Conservation (phyloP, 2,113 vertebrate genomes). For the Zapus hudsonius region DNA sequence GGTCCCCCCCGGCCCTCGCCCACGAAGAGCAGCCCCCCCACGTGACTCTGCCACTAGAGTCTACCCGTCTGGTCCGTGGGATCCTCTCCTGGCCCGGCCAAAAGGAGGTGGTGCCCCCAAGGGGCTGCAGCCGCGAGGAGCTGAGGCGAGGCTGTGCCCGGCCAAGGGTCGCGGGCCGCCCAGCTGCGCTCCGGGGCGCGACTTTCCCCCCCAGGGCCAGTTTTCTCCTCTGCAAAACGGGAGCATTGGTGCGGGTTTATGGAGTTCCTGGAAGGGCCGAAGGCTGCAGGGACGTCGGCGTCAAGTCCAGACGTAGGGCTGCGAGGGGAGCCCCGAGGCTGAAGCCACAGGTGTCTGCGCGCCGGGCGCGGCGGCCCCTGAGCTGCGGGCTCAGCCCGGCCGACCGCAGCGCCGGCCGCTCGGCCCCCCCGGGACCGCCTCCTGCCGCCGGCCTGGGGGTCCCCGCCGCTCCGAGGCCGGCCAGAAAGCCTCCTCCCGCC, state of each 20-base stretch:
- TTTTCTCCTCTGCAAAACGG: conserved; percentile 41
- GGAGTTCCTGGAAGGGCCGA: background rate
- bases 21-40: background rate
- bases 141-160: background rate
- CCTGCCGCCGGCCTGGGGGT: background rate
- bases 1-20: background rate
- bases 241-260: background rate
- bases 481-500: background rate
- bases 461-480: rapidly evolving
- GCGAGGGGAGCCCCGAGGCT: too few species aligned
- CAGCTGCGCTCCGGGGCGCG: background rate
- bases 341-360: conserved; percentile 69
- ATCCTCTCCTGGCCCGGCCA: rapidly evolving
- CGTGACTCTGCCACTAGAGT: background rate
- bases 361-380: background rate
- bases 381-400: background rate
- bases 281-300: too few species aligned
- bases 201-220: background rate
- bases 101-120: background rate
- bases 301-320: too few species aligned
- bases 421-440: background rate
- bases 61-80: background rate
- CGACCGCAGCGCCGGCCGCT: background rate
- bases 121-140: too few species aligned
- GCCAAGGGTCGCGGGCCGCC: background rate